A percentile compares a stretch with the other conserved stretches of the same genome.
phyloP scores from a whole-genome alignment of 1,140 invertebrate species.

The Orussus abietinus region DNA sequence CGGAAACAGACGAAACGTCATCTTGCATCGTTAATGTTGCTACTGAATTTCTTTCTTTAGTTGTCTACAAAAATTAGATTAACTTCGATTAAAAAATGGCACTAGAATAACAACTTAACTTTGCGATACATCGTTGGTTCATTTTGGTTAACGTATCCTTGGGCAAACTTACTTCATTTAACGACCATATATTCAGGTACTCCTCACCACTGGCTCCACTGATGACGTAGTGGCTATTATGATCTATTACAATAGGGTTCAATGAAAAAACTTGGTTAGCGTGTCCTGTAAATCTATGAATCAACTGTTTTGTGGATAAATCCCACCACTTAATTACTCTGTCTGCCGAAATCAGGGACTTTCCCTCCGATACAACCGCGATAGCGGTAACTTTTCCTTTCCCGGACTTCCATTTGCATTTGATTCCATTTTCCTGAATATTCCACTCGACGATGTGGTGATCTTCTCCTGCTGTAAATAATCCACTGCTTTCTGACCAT shows the following conservation, averaged over 20 bases:
- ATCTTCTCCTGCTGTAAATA: slow-evolving; percentile 57
- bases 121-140: background rate
- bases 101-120: background rate
- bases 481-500: slow-evolving; percentile 46
- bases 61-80: slow-evolving; percentile 29
- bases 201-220: slow-evolving; percentile 60
- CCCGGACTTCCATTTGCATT: slow-evolving; percentile 61
- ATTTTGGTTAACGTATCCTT: background rate
- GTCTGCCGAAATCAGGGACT: slow-evolving; percentile 62
- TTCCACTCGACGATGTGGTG: slow-evolving; percentile 54
- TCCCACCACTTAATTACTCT: slow-evolving; percentile 66
- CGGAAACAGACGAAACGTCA: slow-evolving; percentile 42
- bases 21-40: slow-evolving; percentile 48
- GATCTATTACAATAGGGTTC: slow-evolving; percentile 43
- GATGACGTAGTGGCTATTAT: slow-evolving; percentile 56
- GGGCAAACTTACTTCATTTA: slow-evolving; percentile 47
- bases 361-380: slow-evolving; percentile 59
- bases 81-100: slow-evolving; percentile 52
- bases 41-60: slow-evolving; percentile 47
- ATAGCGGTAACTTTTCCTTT: slow-evolving; percentile 65
- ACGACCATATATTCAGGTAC: slow-evolving; percentile 61
- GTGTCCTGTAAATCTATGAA: slow-evolving; percentile 67
- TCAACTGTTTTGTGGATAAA: slow-evolving; percentile 55
- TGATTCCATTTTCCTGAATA: slow-evolving; percentile 50
- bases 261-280: slow-evolving; percentile 60